phyloP scores from a whole-genome alignment of 2,113 vertebrate species.

The Sisor rabdophorus region DNA sequence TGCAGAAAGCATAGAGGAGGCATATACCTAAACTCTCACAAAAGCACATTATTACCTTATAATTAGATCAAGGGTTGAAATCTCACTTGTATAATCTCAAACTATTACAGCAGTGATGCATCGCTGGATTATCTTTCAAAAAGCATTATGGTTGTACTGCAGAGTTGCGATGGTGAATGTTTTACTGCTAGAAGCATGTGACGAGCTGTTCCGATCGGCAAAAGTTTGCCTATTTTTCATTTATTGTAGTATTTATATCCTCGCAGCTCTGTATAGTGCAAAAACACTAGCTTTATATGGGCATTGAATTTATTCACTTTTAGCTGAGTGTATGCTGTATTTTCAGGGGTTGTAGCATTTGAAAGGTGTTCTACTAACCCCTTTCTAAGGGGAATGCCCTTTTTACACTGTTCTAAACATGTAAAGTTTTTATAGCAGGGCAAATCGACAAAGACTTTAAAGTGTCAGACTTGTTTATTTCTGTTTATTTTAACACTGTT shows the following conservation, averaged over 20 bases:
- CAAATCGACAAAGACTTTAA: neutral
- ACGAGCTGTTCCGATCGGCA: neutral
- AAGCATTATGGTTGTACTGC: constrained; percentile 1
- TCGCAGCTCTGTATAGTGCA: neutral
- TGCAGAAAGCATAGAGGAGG: constrained; percentile 64
- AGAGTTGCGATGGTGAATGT: neutral
- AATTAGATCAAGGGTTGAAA: neutral
- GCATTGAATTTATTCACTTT: neutral
- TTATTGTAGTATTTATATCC: neutral
- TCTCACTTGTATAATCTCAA: neutral
- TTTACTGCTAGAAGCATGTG: neutral
- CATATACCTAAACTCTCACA: constrained; percentile 41
- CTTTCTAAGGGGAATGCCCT: neutral
- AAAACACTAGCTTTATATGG: constrained; percentile 2
- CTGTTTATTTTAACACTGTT: neutral
- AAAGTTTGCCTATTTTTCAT: neutral
- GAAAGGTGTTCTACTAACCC: neutral
- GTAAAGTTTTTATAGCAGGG: neutral
- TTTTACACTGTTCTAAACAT: neutral
- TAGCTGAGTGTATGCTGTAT: neutral
- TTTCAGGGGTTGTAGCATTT: neutral
- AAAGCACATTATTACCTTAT: neutral
- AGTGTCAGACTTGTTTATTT: no score
- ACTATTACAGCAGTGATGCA: neutral
- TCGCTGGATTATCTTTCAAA: neutral